These are phyloP conservation scores for Cephonodes hylas DNA, from an alignment of 2,888 invertebrate species.

Conservation along the genomic window DNA sequence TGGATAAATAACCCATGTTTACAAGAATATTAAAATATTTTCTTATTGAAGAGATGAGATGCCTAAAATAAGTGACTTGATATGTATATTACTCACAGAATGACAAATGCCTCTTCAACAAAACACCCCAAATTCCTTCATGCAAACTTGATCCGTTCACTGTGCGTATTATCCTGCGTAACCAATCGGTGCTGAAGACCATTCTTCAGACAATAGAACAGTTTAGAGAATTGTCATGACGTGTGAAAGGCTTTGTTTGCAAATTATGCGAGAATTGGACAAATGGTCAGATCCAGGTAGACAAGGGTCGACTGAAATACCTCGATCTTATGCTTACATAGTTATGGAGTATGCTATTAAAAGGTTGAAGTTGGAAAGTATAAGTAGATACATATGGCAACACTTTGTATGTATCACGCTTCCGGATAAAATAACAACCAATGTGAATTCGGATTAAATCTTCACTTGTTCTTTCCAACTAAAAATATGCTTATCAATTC, in stretches of 20 bases:
- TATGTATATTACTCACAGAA: too few relatives aligned
- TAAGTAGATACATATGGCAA: too few relatives aligned
- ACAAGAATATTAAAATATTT: neutral
- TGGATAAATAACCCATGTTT: neutral
- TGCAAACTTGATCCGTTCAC: neutral
- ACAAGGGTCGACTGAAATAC: neutral
- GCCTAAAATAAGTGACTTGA: neutral
- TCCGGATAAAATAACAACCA: too few relatives aligned
- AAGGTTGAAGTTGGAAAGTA: too few relatives aligned
- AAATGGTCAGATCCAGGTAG: neutral
- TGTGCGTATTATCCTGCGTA: neutral
- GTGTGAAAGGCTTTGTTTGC: neutral
- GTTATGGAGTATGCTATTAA: too few relatives aligned
- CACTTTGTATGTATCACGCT: too few relatives aligned
- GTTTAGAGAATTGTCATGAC: neutral
- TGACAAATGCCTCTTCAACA: neutral
- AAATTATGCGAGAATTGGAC: neutral
- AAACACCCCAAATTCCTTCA: slow-evolving; percentile 10
- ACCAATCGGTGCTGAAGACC: slow-evolving; percentile 2
- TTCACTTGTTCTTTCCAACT: too few relatives aligned
- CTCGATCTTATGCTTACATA: too few relatives aligned
- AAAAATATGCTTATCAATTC: too few relatives aligned
- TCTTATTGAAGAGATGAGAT: neutral
- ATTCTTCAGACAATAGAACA: neutral
- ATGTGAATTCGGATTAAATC: too few relatives aligned